Evolutionary conservation across 2,888 invertebrate genomes (phyloP).

Genomic region (Dorcus hopei): DNA sequence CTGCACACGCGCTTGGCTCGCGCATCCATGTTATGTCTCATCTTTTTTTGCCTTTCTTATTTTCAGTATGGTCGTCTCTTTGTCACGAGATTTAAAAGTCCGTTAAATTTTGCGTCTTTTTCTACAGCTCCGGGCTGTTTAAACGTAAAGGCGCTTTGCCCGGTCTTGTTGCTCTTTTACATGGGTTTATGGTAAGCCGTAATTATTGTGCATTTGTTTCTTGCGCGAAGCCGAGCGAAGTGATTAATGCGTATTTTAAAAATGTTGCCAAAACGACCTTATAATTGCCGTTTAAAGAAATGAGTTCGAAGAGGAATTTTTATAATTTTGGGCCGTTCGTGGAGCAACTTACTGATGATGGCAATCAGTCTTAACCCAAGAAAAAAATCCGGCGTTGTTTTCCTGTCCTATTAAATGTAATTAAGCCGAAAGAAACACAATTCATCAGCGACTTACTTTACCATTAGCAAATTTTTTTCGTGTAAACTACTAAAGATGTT

Average conservation of each 20-base stretch:
- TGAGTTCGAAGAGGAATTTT: too few relatives aligned
- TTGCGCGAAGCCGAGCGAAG: not conserved
- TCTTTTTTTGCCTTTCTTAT: not conserved
- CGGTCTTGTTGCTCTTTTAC: not conserved
- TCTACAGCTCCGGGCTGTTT: not conserved
- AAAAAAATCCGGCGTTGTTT: too few relatives aligned
- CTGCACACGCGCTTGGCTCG: conserved; percentile 46
- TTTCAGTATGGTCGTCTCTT: not conserved
- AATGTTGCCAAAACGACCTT: too few relatives aligned
- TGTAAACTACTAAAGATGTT: too few relatives aligned
- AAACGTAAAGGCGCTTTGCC: conserved; percentile 1
- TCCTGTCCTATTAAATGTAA: too few relatives aligned
- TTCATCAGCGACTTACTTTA: too few relatives aligned
- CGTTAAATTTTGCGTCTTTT: conserved; percentile 6
- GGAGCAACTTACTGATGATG: too few relatives aligned
- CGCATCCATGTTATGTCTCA: conserved; percentile 23
- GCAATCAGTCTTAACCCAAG: too few relatives aligned
- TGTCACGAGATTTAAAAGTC: conserved; percentile 6
- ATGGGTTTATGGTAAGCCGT: not conserved
- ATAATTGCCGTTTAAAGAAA: too few relatives aligned
- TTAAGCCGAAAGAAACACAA: too few relatives aligned
- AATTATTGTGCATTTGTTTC: conserved; percentile 3
- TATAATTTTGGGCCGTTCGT: too few relatives aligned
- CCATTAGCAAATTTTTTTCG: too few relatives aligned
- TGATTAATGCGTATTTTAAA: not conserved